phyloP scores from a whole-genome alignment of 2,797 vertebrate genomes.

The Setipinna tenuifilis region DNA sequence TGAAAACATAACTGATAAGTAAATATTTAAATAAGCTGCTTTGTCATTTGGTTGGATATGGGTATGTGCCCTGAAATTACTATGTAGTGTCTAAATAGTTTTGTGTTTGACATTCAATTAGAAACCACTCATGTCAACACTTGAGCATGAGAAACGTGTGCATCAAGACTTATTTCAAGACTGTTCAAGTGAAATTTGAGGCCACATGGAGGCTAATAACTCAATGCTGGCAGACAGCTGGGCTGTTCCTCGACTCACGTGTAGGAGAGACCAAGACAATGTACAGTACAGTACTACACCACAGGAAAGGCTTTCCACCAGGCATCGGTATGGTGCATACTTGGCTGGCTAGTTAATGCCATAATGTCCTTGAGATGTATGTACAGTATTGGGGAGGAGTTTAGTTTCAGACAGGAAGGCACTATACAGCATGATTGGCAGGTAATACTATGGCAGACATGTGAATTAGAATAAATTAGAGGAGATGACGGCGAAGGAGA shows the following conservation, averaged over 20 bases:
- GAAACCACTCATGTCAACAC: background rate
- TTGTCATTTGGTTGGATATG: background rate
- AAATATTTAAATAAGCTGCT: background rate
- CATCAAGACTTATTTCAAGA: background rate
- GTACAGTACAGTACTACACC: background rate
- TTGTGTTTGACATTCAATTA: background rate
- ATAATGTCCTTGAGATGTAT: background rate
- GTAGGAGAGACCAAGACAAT: background rate
- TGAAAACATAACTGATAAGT: background rate
- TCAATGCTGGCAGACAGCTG: background rate
- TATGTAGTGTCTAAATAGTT: background rate
- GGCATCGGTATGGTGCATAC: background rate
- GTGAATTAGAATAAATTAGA: conserved; percentile 5
- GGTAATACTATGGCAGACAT: background rate
- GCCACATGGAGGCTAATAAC: background rate
- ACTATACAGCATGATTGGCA: background rate
- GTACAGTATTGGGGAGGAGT: background rate
- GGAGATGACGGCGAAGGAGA: conserved; percentile 5
- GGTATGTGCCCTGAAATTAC: background rate
- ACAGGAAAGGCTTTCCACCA: background rate
- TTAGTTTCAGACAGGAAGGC: background rate
- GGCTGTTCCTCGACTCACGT: background rate
- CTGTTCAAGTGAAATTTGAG: background rate
- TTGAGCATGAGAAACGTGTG: background rate
- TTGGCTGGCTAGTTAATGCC: background rate